phyloP scores from a whole-genome alignment of 2,113 vertebrate genomes.

The Clarias gariepinus region DNA sequence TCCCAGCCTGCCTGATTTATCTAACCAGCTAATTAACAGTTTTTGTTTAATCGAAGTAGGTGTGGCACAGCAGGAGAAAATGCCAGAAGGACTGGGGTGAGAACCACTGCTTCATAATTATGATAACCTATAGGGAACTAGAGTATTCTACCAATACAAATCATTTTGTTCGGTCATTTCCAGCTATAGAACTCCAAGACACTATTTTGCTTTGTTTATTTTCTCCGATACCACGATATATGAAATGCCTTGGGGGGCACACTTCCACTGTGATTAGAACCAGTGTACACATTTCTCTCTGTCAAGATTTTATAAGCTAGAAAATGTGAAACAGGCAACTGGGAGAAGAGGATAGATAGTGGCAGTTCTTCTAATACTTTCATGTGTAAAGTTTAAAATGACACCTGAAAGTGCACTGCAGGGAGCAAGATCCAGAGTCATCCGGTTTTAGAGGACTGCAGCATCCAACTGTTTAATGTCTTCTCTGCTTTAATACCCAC shows the following conservation, averaged over 20 bases:
- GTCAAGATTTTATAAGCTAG: slow-evolving; percentile 29
- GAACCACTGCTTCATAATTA: too few species aligned
- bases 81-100: too few species aligned
- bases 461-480: not conserved
- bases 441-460: not conserved
- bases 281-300: slow-evolving; percentile 29
- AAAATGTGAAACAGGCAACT: not conserved
- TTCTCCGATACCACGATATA: slow-evolving; percentile 26
- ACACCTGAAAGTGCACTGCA: not conserved
- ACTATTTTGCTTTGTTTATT: slow-evolving; percentile 26
- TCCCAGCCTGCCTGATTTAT: too few species aligned
- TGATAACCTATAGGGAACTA: slow-evolving; percentile 18
- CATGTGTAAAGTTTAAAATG: not conserved
- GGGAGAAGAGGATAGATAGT: not conserved
- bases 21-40: too few species aligned
- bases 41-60: too few species aligned
- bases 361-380: slow-evolving; percentile 20
- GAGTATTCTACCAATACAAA: slow-evolving; percentile 37
- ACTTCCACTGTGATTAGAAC: slow-evolving; percentile 33
- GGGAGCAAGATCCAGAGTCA: not conserved
- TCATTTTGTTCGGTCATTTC: slow-evolving; percentile 29
- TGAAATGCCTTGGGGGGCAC: slow-evolving; percentile 7
- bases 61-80: too few species aligned
- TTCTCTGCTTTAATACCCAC: slow-evolving; percentile 3
- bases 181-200: slow-evolving; percentile 20